These are phyloP conservation scores for Riptortus pedestris DNA, from an alignment of 1,140 invertebrate genomes.

Conservation along the genomic window DNA sequence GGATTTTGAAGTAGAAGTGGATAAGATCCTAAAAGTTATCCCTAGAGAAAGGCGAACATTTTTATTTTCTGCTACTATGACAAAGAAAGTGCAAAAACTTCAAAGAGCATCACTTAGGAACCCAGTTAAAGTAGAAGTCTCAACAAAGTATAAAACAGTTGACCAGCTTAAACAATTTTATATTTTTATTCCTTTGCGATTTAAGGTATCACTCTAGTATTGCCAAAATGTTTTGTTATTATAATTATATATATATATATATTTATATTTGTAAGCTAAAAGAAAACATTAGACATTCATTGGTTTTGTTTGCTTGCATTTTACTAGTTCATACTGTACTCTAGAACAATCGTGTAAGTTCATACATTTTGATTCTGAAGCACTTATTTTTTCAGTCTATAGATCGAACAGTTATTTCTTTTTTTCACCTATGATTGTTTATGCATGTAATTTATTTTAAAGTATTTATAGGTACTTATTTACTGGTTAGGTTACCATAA, in stretches of 20 bases:
- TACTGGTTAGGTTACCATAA: too few relatives aligned
- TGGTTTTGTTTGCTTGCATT: not conserved
- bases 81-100: conserved; percentile 92
- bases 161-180: conserved; percentile 93
- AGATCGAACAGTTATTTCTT: too few relatives aligned
- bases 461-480: too few relatives aligned
- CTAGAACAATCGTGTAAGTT: too few relatives aligned
- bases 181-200: conserved; percentile 91
- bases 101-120: conserved; percentile 86
- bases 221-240: conserved; percentile 4
- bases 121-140: conserved; percentile 92
- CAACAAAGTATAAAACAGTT: conserved; percentile 95
- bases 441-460: too few relatives aligned
- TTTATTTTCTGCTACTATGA: conserved; percentile 96
- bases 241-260: conserved; percentile 15
- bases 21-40: conserved; percentile 88
- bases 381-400: too few relatives aligned
- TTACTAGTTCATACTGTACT: not conserved
- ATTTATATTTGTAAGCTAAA: not conserved
- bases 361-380: too few relatives aligned
- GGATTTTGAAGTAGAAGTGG: conserved; percentile 92
- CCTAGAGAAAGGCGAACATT: conserved; percentile 77
- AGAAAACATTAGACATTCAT: not conserved
- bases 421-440: too few relatives aligned
- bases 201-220: conserved; percentile 56